These are phyloP conservation scores for Zoanthus gigantus DNA, from an alignment of 92 coral and sea anemone species.

Conservation along the genomic window DNA sequence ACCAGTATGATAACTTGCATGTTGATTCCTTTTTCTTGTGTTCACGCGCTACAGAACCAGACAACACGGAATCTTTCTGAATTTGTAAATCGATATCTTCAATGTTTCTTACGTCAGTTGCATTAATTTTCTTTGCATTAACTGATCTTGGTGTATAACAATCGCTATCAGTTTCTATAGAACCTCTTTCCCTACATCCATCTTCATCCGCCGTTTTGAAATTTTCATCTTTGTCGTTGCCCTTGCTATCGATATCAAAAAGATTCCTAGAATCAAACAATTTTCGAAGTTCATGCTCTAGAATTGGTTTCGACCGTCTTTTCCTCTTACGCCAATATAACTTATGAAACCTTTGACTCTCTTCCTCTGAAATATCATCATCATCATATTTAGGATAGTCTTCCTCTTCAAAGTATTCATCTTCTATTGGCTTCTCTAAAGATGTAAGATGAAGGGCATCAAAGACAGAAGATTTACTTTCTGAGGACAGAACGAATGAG, in stretches of 20 bases:
- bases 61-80: background rate
- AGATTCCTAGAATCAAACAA: background rate
- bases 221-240: background rate
- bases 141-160: background rate
- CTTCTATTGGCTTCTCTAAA: constrained; percentile 11
- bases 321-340: background rate
- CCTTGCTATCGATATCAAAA: background rate
- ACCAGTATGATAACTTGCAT: constrained; percentile 67
- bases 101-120: background rate
- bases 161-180: background rate
- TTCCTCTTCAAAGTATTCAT: background rate
- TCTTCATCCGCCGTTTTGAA: background rate
- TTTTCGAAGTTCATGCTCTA: background rate
- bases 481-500: background rate
- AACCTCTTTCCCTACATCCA: background rate
- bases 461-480: background rate
- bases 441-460: background rate
- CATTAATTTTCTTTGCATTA: background rate
- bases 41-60: background rate
- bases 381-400: background rate
- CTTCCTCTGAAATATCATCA: background rate
- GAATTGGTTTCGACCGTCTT: background rate
- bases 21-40: background rate
- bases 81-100: background rate
- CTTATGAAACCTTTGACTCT: background rate